Evolutionary conservation across 2,888 invertebrate genomes (phyloP).

Genomic region (Pegoplata infirma): DNA sequence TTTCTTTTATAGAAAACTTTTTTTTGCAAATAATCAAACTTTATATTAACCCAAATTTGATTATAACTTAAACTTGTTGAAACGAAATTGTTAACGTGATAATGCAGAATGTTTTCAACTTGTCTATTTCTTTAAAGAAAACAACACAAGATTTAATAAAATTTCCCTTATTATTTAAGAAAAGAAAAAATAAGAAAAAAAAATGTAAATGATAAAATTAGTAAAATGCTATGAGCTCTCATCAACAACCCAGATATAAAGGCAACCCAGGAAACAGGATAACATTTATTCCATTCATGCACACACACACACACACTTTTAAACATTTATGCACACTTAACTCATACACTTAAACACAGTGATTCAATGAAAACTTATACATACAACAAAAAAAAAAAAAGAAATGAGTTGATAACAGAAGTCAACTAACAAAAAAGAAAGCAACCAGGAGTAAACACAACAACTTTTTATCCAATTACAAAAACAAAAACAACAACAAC

Average conservation of each 20-base stretch:
- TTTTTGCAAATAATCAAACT: too few relatives aligned
- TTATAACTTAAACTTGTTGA: neutral
- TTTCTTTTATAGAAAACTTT: too few relatives aligned
- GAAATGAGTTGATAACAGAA: neutral
- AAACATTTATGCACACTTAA: too few relatives aligned
- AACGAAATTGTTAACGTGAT: neutral
- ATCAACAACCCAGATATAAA: conserved; percentile 12
- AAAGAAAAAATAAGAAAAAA: neutral
- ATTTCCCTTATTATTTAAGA: neutral
- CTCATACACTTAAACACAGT: too few relatives aligned
- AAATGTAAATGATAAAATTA: conserved; percentile 55
- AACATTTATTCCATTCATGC: conserved; percentile 39
- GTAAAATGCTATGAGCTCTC: conserved; percentile 55
- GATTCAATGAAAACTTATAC: conserved; percentile 19
- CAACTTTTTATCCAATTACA: conserved; percentile 48
- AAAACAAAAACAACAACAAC: conserved; percentile 29
- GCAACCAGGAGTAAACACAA: neutral
- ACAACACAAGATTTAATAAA: neutral
- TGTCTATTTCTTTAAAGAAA: neutral
- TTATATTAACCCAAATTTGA: too few relatives aligned
- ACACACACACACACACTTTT: conserved; percentile 17
- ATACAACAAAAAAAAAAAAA: too few relatives aligned
- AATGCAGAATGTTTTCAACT: neutral
- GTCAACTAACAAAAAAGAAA: neutral
- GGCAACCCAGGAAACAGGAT: conserved; percentile 43